These are phyloP conservation scores for Nomia melanderi DNA, from an alignment of 1,140 invertebrate species.

Conservation along the genomic window DNA sequence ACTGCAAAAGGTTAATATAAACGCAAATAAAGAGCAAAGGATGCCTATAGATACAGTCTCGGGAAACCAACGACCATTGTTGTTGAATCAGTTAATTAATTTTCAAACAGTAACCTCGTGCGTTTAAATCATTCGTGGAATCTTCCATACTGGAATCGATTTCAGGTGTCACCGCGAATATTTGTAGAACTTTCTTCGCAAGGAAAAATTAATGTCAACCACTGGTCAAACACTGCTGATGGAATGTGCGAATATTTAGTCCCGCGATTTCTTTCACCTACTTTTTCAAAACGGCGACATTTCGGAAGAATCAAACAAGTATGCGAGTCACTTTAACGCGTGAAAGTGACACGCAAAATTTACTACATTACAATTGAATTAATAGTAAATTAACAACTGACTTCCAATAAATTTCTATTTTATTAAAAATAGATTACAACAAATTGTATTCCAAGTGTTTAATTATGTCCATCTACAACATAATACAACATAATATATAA, in stretches of 20 bases:
- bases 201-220: constrained; percentile 29
- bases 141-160: background rate
- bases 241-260: background rate
- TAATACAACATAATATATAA: no score
- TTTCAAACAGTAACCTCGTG: background rate
- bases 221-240: constrained; percentile 20
- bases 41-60: background rate
- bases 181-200: constrained; percentile 24
- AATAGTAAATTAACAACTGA: no score
- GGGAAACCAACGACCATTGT: background rate
- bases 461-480: no score
- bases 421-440: no score
- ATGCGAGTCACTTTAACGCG: no score
- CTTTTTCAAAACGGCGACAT: background rate
- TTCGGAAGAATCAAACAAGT: background rate
- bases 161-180: background rate
- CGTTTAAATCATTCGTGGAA: background rate
- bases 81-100: background rate
- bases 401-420: no score
- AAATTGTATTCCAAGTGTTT: no score
- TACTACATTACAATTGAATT: no score
- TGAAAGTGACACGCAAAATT: no score
- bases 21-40: background rate
- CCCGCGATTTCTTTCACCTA: constrained; percentile 22
- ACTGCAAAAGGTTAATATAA: no score